Base-by-base conservation (phyloP, 2,797 vertebrate species). In the Petrocephalus sullivani region DNA sequence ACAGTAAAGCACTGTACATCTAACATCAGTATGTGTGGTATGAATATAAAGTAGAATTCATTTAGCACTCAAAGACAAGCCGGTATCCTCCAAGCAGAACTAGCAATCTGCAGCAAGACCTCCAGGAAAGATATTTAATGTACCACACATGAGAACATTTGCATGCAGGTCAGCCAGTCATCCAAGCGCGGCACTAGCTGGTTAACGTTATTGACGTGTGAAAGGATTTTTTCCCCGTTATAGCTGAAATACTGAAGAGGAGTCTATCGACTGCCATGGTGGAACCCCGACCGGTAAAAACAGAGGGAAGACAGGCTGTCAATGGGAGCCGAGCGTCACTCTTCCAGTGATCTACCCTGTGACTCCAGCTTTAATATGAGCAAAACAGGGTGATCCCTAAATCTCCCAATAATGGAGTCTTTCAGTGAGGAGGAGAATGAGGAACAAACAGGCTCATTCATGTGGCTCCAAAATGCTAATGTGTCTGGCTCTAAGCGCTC, bases 401-500 rank as follows among this genome's bases (percentile, higher is more conserved):
- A 94, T 91, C 93, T 93, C 93, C 92, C 91, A 93, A 96, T 96
- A 96, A 96, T 95, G 92, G 95, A 95, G 94, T 95, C 95, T 96
- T 96, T 96, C 93, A 96, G 93, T 90, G 94, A 95, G 94, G 94
- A 93, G 93, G 94, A 96, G 95, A 95, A 96, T 94, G 94, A 96
- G 92, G 93, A 95, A 96, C 96, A 96, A 96, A 95, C 91, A 91
- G 91, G 90, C 92, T 95, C 90, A 96, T 96, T 96, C 96, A 96
- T 90, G 2, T n/a, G 90, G 91, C 90, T 96, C 96, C 95, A 96
- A 96, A 96, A 96, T 96, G 95, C 96, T 95, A 96, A 96, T 96
- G 95, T 92, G 93, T 93, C 95, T 92, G 92, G 95, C 94, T 94
- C 95, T 96, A 95, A 95, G 96, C 94, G 95, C 94, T 91, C 93